Conservation (phyloP, 2,797 vertebrate species). For the Pseudochirops corinnae region DNA sequence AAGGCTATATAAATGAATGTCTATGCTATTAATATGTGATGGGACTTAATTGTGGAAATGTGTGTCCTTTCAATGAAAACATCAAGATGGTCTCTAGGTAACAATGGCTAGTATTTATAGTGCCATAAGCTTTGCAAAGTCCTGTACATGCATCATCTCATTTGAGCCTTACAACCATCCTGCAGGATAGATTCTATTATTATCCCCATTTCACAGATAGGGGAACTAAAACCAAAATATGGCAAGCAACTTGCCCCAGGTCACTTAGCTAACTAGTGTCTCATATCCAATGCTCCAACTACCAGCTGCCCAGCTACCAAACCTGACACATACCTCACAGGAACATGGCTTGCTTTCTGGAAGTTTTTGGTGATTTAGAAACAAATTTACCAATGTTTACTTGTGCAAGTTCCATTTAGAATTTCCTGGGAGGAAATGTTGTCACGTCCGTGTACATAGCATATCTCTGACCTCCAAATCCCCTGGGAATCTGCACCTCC, state of each 20-base stretch:
- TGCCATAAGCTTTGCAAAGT: conserved; percentile 19
- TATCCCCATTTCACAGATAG: not conserved
- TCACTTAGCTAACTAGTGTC: not conserved
- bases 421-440: conserved; percentile 18
- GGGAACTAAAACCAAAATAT: not conserved
- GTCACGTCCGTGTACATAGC: not conserved
- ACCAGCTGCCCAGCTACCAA: not conserved
- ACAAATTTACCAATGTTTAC: conserved; percentile 12
- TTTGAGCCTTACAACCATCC: not conserved
- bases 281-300: not conserved
- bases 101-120: not conserved
- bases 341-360: conserved; percentile 11
- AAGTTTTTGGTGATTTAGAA: not conserved
- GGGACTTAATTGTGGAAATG: conserved; percentile 20
- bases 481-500: not conserved
- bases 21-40: conserved; percentile 23
- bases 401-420: not conserved
- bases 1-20: conserved; percentile 52
- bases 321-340: not conserved
- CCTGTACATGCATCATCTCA: not conserved
- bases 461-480: not conserved
- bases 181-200: not conserved
- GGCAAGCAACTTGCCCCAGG: not conserved
- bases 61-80: conserved; percentile 38
- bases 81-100: conserved; percentile 31